Evolutionary conservation across 2,888 invertebrate species (phyloP).

Genomic region (Dryococelus australis): DNA sequence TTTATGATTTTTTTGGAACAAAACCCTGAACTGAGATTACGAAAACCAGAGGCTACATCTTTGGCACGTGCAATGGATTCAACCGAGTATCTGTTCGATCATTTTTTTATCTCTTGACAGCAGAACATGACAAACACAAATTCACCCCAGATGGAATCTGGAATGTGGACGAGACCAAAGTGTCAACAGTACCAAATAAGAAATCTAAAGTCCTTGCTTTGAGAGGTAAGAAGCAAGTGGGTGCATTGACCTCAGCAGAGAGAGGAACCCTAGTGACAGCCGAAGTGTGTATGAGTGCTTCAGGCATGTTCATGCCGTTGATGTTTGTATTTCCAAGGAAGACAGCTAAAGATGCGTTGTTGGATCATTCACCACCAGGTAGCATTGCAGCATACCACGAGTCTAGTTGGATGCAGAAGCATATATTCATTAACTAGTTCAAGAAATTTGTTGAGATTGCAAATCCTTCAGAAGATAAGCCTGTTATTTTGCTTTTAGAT

Average conservation of each 20-base stretch:
- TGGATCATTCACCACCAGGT: slow-evolving; percentile 52
- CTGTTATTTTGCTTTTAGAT: slow-evolving; percentile 54
- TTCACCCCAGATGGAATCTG: slow-evolving; percentile 27
- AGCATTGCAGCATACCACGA: slow-evolving; percentile 50
- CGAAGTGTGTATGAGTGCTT: slow-evolving; percentile 51
- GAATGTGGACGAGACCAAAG: slow-evolving; percentile 13
- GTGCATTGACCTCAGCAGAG: slow-evolving; percentile 39
- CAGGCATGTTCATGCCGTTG: slow-evolving; percentile 53
- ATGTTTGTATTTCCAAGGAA: no score
- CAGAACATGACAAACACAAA: not conserved
- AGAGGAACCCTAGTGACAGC: slow-evolving; percentile 35
- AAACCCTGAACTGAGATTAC: no score
- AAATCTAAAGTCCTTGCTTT: slow-evolving; percentile 38
- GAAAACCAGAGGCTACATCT: no score
- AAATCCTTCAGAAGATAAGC: slow-evolving; percentile 50
- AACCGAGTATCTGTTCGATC: no score
- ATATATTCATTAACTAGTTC: slow-evolving; percentile 27
- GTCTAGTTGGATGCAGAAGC: slow-evolving; percentile 44
- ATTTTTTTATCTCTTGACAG: not conserved
- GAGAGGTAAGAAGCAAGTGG: slow-evolving; percentile 40
- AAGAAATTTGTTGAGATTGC: slow-evolving; percentile 47
- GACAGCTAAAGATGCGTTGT: slow-evolving; percentile 51
- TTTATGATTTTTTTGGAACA: no score
- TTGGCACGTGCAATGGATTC: no score
- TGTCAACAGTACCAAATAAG: slow-evolving; percentile 32